These are phyloP conservation scores for Euborellia annulipes DNA, from an alignment of 1,140 invertebrate species.

Conservation along the genomic window DNA sequence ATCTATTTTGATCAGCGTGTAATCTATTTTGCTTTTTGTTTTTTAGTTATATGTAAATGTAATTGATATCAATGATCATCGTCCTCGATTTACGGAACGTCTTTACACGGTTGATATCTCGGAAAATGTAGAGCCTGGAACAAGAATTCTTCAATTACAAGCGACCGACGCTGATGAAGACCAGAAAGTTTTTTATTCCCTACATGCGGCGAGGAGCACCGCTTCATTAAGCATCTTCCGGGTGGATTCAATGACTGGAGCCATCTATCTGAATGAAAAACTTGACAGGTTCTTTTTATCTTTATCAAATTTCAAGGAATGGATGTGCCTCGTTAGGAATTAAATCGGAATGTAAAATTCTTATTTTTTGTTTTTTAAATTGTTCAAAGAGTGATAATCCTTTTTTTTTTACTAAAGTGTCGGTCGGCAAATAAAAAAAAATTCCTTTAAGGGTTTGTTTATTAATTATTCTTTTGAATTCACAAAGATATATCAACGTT, in stretches of 20 bases:
- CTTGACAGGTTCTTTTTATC: conserved; percentile 49
- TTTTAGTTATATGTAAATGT: conserved; percentile 60
- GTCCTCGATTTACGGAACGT: conserved; percentile 52
- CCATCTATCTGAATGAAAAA: conserved; percentile 46
- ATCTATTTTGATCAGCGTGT: too few species aligned
- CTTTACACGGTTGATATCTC: conserved; percentile 59
- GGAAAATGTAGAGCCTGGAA: conserved; percentile 46
- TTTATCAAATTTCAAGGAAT: too few species aligned
- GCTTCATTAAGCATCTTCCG: conserved; percentile 60
- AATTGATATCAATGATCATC: conserved; percentile 69
- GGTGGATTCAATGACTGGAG: conserved; percentile 61
- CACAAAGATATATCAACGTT: too few species aligned
- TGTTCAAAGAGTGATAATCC: too few species aligned
- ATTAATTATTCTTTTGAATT: too few species aligned
- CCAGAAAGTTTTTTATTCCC: conserved; percentile 54
- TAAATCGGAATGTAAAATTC: too few species aligned
- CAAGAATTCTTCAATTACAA: conserved; percentile 43
- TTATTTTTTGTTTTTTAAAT: too few species aligned
- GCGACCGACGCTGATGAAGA: conserved; percentile 56
- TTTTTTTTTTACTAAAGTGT: too few species aligned
- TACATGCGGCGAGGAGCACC: conserved; percentile 57
- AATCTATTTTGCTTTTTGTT: too few species aligned
- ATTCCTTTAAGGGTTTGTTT: too few species aligned
- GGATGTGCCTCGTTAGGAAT: too few species aligned
- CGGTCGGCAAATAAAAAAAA: too few species aligned